Base-by-base conservation (phyloP, 2,797 vertebrate species). In the Spheniscus humboldti region DNA sequence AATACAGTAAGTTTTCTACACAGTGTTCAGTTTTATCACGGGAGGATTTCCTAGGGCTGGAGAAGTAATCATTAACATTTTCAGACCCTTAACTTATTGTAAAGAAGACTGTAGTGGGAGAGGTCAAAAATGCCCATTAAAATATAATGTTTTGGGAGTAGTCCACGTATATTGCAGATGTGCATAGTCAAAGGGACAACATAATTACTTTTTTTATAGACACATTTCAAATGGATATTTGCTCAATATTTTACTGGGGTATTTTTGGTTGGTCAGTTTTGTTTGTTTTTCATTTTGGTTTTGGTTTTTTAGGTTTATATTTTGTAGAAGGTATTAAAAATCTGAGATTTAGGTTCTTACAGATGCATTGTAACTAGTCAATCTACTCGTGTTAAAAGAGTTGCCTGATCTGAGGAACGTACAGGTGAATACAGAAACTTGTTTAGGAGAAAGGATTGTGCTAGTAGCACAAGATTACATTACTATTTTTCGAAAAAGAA, bases 211-310 rank as follows among this genome's bases (percentile, higher is more conserved):
- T 74, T 62, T 68, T 27, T 5, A 37, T 28, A 35, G 15, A 15
- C 5, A 4, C 3, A 62, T 63, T 94, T 91, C 19, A 18, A 28
- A 3, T 10, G 2, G 7, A n/a, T 57, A 37, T 28, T 8, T 73
- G 25, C 5, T 80, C 33, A 55, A 53, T 35, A 56, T 66, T 83
- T 89, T 53, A n/a, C 8, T 37, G 5, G 6, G 6, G 5, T 27
- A 0, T 28, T 86, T 75, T 45, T 35, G 4, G 0, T 4, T 64
- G 8, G 9, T 50, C 0, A 0, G 14, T 30, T 66, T n/a, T 39
- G 7, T 41, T 41, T 41, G 41, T 2, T 41, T 41, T 41, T 41
- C 7, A 2, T 41, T 39, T 62, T 6, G 22, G 4, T 7, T 16
- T 11, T 12, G 27, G 4, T 4, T 18, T 43, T 35, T 19, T 37